phyloP scores from a whole-genome alignment of 2,113 vertebrate genomes.

The Cnemophilus loriae region DNA sequence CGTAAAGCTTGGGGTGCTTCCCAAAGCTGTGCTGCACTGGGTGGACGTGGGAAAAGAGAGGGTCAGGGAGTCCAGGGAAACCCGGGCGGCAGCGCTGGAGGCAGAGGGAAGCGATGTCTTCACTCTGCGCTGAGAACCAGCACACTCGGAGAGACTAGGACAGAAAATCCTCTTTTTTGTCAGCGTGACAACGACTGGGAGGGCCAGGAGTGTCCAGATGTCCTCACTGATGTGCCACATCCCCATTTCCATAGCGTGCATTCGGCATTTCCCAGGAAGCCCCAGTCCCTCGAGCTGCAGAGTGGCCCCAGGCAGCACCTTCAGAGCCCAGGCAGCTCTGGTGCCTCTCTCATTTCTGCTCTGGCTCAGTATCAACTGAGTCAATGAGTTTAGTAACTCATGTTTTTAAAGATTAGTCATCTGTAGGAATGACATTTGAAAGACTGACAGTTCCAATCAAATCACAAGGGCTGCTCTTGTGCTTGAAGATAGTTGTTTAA shows the following conservation, averaged over 20 bases:
- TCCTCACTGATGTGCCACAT: not conserved
- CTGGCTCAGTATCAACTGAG: not conserved
- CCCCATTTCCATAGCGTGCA: rapidly evolving
- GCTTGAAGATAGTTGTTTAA: not conserved
- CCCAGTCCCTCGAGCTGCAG: not conserved
- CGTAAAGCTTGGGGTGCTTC: not conserved
- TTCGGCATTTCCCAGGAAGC: not conserved
- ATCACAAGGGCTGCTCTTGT: conserved; percentile 1
- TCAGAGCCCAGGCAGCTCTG: not conserved
- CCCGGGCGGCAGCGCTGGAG: not conserved
- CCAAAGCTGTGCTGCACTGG: not conserved
- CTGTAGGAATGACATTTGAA: conserved; percentile 21
- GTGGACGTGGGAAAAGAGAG: not conserved
- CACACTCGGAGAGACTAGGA: not conserved
- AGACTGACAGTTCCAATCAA: conserved; percentile 32
- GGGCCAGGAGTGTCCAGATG: not conserved
- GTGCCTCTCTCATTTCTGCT: not conserved
- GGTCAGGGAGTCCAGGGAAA: not conserved
- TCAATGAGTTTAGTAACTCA: not conserved
- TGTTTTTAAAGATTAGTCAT: conserved; percentile 45
- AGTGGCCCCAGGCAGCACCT: not conserved
- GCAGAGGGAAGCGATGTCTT: not conserved
- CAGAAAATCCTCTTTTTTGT: not conserved
- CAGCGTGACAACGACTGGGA: rapidly evolving
- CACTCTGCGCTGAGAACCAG: not conserved